phyloP scores from a whole-genome alignment of 2,888 invertebrate genomes.

The Machimus atricapillus region DNA sequence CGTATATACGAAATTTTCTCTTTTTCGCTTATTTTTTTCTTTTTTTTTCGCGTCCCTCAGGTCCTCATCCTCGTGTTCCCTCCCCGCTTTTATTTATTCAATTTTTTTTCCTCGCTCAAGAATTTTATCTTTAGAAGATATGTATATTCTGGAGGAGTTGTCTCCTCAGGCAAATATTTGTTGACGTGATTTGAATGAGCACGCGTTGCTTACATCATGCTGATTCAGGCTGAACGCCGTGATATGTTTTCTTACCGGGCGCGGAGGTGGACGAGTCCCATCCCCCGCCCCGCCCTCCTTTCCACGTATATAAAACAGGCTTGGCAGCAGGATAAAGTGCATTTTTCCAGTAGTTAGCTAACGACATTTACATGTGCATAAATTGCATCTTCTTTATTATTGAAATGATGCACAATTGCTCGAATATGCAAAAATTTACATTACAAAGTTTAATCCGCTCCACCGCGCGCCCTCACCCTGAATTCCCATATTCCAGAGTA shows the following conservation, averaged over 20 bases:
- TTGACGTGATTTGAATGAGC: constrained; percentile 45
- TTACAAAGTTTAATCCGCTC: not conserved
- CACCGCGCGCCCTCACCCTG: not conserved
- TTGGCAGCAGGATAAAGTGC: not conserved
- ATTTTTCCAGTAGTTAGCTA: constrained; percentile 7
- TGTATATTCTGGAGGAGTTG: constrained; percentile 24
- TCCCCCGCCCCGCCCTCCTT: not conserved
- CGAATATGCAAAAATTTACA: constrained; percentile 10
- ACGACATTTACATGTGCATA: not conserved
- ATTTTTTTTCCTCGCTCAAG: not conserved
- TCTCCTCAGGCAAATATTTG: constrained; percentile 39
- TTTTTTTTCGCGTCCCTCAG: not conserved
- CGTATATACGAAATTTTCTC: not conserved
- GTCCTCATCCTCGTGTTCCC: not conserved
- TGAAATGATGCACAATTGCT: not conserved
- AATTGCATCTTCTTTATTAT: not conserved
- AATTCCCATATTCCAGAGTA: not conserved
- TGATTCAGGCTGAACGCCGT: not conserved
- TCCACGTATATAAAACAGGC: not conserved
- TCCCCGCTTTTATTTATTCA: not conserved
- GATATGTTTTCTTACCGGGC: not conserved
- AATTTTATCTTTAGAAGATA: constrained; percentile 24
- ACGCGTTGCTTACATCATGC: constrained; percentile 26
- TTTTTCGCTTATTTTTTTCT: not conserved
- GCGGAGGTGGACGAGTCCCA: not conserved